Percentiles rank a stretch among this genome's conserved stretches.
These are phyloP conservation scores for Diplazon laetatorius DNA, from an alignment of 2,888 invertebrate species.

Conservation along the genomic window DNA sequence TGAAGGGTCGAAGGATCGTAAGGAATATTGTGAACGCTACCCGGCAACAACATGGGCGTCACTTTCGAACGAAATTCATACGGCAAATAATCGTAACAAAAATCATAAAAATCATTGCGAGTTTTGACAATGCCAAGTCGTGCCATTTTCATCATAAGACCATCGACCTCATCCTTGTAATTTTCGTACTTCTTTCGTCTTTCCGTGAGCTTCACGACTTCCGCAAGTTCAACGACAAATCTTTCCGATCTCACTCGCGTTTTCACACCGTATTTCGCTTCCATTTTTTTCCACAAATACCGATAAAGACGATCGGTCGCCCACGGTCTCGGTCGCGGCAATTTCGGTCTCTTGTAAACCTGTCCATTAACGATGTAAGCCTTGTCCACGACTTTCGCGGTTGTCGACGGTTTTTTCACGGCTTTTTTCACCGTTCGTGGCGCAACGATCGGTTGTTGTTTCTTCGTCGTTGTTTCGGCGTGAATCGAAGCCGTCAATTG, in stretches of 20 bases:
- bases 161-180: conserved; percentile 70
- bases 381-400: conserved; percentile 64
- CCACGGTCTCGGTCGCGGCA: conserved; percentile 76
- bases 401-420: conserved; percentile 23
- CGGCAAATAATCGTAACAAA: conserved; percentile 77
- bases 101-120: conserved; percentile 75
- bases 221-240: conserved; percentile 68
- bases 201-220: conserved; percentile 61
- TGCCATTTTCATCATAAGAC: conserved; percentile 75
- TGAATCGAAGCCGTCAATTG: conserved; percentile 30
- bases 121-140: conserved; percentile 71
- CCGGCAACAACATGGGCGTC: conserved; percentile 76
- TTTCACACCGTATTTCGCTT: conserved; percentile 68
- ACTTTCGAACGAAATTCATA: conserved; percentile 75
- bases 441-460: not conserved
- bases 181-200: conserved; percentile 71
- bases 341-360: conserved; percentile 73
- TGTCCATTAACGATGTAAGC: conserved; percentile 76
- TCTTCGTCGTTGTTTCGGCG: conserved; percentile 12
- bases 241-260: conserved; percentile 74
- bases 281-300: conserved; percentile 74
- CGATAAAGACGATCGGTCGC: conserved; percentile 75
- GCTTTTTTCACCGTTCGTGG: not conserved
- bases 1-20: conserved; percentile 68
- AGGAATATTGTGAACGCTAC: conserved; percentile 74